phyloP scores from a whole-genome alignment of 2,888 invertebrate genomes.

The Athripsodes cinereus region DNA sequence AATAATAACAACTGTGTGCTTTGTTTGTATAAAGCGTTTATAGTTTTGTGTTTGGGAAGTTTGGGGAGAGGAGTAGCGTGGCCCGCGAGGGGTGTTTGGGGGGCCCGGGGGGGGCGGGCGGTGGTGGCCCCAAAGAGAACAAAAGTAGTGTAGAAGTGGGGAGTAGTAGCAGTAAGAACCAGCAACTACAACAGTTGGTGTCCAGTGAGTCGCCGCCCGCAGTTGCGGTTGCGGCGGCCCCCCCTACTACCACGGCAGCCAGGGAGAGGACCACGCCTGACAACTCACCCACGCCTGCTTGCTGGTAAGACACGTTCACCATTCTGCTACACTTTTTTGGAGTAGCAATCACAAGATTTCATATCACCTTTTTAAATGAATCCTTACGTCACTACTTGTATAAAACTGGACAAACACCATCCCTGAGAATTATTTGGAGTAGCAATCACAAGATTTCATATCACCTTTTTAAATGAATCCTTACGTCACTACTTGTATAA shows the following conservation, averaged over 20 bases:
- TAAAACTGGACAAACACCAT: too few relatives aligned
- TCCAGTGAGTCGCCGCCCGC: conserved; percentile 25
- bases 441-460: too few relatives aligned
- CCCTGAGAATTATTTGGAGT: too few relatives aligned
- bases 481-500: too few relatives aligned
- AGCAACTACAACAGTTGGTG: conserved; percentile 15
- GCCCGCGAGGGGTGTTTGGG: conserved; percentile 29
- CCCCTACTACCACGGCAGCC: conserved; percentile 26
- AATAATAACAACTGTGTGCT: background rate
- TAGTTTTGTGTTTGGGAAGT: background rate
- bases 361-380: too few relatives aligned
- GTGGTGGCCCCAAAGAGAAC: conserved; percentile 23
- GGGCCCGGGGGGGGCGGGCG: conserved; percentile 30
- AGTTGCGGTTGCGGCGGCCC: conserved; percentile 30
- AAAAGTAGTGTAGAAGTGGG: too few relatives aligned
- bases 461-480: too few relatives aligned
- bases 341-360: too few relatives aligned
- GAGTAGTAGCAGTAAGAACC: conserved; percentile 24
- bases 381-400: too few relatives aligned
- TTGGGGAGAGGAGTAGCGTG: conserved; percentile 4
- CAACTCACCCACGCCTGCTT: conserved; percentile 25
- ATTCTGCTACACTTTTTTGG: too few relatives aligned
- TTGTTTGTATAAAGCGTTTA: background rate
- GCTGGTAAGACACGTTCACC: conserved; percentile 23
- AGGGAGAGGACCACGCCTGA: conserved; percentile 24